These are phyloP conservation scores for Gallinago jamesoni DNA, from an alignment of 2,113 vertebrate species.

Conservation along the genomic window DNA sequence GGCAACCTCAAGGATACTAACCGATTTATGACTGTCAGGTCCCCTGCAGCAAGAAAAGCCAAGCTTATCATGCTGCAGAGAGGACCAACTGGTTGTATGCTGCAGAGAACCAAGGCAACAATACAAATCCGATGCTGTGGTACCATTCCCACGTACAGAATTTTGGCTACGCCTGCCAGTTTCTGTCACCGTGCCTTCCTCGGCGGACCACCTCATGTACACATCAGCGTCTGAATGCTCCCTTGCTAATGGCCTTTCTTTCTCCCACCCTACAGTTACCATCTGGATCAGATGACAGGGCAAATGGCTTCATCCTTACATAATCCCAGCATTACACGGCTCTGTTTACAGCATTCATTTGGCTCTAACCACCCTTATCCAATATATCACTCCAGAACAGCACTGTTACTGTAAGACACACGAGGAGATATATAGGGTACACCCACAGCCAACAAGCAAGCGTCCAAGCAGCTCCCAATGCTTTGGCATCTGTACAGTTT, in stretches of 20 bases:
- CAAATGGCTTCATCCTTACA: background rate
- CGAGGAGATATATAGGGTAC: background rate
- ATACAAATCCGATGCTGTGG: fast-evolving
- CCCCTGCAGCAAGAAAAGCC: background rate
- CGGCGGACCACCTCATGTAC: fast-evolving
- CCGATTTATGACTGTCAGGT: background rate
- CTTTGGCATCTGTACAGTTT: background rate
- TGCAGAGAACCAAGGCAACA: background rate
- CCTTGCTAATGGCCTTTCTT: background rate
- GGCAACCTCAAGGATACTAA: background rate
- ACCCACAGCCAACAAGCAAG: background rate
- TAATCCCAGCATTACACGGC: background rate
- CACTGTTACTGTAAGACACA: background rate
- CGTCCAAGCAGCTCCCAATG: background rate
- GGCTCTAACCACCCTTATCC: background rate
- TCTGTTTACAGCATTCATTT: background rate
- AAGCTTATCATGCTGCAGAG: background rate
- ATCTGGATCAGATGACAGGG: background rate
- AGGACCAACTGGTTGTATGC: background rate
- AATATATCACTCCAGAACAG: background rate
- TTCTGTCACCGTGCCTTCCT: background rate
- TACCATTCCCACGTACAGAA: background rate
- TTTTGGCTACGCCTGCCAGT: background rate
- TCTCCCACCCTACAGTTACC: background rate
- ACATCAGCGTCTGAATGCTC: background rate